These are phyloP conservation scores for Meteorus sp. DNA, from an alignment of 1,140 invertebrate genomes.

Conservation along the genomic window DNA sequence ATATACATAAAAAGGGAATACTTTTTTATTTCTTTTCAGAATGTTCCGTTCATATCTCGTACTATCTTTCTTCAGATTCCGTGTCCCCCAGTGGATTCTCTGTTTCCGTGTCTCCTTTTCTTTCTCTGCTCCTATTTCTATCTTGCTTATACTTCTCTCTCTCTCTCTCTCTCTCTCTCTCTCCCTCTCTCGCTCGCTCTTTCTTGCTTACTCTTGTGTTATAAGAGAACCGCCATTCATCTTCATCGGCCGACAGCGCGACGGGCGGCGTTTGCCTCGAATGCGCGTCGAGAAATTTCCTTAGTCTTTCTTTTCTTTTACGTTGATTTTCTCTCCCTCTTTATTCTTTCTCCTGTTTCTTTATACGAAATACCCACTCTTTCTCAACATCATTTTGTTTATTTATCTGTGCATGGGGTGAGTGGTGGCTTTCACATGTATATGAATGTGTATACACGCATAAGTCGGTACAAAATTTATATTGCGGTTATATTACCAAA, in stretches of 20 bases:
- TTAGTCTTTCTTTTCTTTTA: conserved; percentile 47
- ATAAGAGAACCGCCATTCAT: conserved; percentile 56
- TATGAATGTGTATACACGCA: conserved; percentile 95
- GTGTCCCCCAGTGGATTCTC: conserved; percentile 33
- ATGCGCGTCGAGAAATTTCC: conserved; percentile 57
- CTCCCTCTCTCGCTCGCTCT: conserved; percentile 17
- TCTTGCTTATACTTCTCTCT: conserved; percentile 7
- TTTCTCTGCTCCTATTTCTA: conserved; percentile 17
- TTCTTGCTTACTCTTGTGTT: conserved; percentile 27
- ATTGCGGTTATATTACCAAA: too few species aligned
- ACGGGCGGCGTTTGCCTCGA: conserved; percentile 61
- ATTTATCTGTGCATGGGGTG: conserved; percentile 70
- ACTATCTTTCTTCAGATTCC: conserved; percentile 18
- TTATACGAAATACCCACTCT: conserved; percentile 21
- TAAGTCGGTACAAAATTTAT: too few species aligned
- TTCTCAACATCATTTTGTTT: neutral
- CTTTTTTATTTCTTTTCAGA: conserved; percentile 12
- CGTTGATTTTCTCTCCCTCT: conserved; percentile 21
- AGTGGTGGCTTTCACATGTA: conserved; percentile 94
- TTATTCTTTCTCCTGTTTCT: neutral
- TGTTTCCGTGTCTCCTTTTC: conserved; percentile 26
- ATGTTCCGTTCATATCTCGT: conserved; percentile 21
- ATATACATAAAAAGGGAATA: too few species aligned
- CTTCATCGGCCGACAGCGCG: conserved; percentile 61
- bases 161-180: conserved; percentile 22